phyloP scores from a whole-genome alignment of 1,140 invertebrate species.

The Anoplolepis gracilipes region DNA sequence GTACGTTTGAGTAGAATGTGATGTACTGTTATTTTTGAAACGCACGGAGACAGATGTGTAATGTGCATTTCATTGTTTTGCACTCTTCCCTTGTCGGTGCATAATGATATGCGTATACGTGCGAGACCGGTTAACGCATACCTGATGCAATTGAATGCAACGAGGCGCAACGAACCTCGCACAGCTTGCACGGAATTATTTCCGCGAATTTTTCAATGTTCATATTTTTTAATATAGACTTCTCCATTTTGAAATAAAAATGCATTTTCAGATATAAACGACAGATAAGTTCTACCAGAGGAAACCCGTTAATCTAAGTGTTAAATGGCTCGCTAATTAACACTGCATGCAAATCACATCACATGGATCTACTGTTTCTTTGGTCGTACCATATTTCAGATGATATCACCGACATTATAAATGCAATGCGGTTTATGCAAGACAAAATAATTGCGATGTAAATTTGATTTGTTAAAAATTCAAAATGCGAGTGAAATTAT shows the following conservation, averaged over 20 bases:
- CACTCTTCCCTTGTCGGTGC: not conserved
- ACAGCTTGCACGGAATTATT: not conserved
- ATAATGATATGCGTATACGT: slow-evolving; percentile 31
- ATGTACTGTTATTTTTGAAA: not conserved
- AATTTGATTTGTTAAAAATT: not conserved
- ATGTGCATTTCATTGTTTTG: not conserved
- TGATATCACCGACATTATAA: not conserved
- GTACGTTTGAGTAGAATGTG: not conserved
- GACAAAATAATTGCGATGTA: not conserved
- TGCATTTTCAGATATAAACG: not conserved
- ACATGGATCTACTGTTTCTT: not conserved
- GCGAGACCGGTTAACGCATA: slow-evolving; percentile 15
- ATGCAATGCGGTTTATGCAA: not conserved
- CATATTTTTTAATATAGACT: not conserved
- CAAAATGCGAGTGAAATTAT: not conserved
- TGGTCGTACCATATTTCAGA: not conserved
- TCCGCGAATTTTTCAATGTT: not conserved
- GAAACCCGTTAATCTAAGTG: slow-evolving; percentile 11
- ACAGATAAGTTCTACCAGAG: not conserved
- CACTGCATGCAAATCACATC: not conserved
- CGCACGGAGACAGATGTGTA: not conserved
- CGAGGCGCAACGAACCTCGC: not conserved
- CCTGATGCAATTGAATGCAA: slow-evolving; percentile 20
- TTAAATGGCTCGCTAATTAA: slow-evolving; percentile 30
- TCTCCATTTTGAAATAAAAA: not conserved